phyloP scores from a whole-genome alignment of 2,888 invertebrate species.

The Lycaena phlaeas region DNA sequence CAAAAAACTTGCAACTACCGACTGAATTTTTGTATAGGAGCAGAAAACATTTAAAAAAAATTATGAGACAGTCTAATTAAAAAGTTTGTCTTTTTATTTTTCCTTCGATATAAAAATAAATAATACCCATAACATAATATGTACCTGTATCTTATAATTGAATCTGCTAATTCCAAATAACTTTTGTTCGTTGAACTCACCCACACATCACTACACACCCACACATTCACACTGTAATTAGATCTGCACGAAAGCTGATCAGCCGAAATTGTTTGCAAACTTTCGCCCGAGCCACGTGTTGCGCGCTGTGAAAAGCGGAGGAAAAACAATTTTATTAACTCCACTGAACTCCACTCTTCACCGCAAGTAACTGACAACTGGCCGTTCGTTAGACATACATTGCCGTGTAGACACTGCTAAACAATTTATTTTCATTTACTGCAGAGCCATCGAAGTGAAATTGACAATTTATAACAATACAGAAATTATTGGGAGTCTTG shows the following conservation, averaged over 20 bases:
- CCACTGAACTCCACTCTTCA: slow-evolving; percentile 41
- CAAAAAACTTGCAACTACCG: no score
- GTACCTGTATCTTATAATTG: not conserved
- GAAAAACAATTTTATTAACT: slow-evolving; percentile 41
- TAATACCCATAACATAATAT: not conserved
- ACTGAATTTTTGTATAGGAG: no score
- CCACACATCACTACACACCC: slow-evolving; percentile 31
- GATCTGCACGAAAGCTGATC: slow-evolving; percentile 26
- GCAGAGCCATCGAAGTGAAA: slow-evolving; percentile 38
- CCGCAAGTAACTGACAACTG: slow-evolving; percentile 62
- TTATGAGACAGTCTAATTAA: no score
- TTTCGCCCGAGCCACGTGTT: slow-evolving; percentile 50
- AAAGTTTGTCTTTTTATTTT: no score
- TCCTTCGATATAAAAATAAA: no score
- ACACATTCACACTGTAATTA: slow-evolving; percentile 28
- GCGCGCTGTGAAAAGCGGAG: slow-evolving; percentile 26
- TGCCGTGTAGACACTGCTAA: slow-evolving; percentile 45
- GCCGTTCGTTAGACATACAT: slow-evolving; percentile 53
- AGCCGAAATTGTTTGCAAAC: slow-evolving; percentile 39
- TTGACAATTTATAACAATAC: slow-evolving; percentile 20
- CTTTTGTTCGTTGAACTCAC: slow-evolving; percentile 2
- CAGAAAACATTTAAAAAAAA: no score
- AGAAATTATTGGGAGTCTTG: slow-evolving; percentile 4
- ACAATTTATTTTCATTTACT: slow-evolving; percentile 63
- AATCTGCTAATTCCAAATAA: not conserved